These are phyloP conservation scores for Harmothoe impar DNA, from an alignment of 2,888 invertebrate species.

Conservation along the genomic window DNA sequence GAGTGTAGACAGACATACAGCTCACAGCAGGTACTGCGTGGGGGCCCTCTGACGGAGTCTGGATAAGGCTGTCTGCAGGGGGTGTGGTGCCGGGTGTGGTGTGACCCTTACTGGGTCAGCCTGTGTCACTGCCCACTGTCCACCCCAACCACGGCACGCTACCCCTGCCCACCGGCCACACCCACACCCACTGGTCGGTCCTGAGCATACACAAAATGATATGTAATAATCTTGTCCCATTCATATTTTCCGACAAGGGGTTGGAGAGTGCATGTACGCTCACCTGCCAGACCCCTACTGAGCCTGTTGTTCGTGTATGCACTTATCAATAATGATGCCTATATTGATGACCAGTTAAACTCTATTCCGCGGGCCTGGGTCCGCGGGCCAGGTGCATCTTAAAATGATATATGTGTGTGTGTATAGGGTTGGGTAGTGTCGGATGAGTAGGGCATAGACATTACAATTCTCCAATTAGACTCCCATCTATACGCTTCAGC, in stretches of 20 bases:
- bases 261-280: background rate
- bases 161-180: background rate
- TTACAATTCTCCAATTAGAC: no score
- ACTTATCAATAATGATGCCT: no score
- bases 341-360: no score
- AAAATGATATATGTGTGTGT: no score
- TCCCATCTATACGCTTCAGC: no score
- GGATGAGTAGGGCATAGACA: no score
- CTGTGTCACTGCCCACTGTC: background rate
- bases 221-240: constrained; percentile 2
- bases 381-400: no score
- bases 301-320: no score
- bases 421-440: no score
- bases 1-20: background rate
- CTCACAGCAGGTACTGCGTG: background rate
- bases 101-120: background rate
- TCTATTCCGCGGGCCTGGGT: no score
- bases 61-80: background rate
- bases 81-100: background rate
- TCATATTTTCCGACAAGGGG: background rate
- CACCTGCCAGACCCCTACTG: background rate
- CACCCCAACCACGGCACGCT: background rate
- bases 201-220: background rate
- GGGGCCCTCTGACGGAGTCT: background rate
- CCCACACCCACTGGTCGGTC: background rate